Percentiles rank a stretch among this genome's conserved stretches.
Conservation (phyloP, 1,140 invertebrate species). For the Brachionus angularis region DNA sequence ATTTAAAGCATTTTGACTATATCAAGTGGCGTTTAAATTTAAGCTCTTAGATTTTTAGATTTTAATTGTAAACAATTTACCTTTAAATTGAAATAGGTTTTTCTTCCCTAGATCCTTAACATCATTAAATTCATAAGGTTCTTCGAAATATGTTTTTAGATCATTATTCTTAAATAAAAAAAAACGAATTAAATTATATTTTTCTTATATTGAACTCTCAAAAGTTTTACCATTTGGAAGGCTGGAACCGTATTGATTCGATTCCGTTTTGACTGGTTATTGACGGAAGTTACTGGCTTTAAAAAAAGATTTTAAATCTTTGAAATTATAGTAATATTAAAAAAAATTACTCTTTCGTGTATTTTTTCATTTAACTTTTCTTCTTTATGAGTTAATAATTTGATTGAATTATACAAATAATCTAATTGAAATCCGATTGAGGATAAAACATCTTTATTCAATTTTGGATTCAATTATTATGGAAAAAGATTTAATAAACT, state of each 20-base stretch:
- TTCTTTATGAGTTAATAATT: conserved; percentile 31
- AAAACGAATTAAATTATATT: too few relatives aligned
- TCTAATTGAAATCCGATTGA: conserved; percentile 22
- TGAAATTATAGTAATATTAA: too few relatives aligned
- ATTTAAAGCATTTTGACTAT: too few relatives aligned
- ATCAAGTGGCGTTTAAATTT: too few relatives aligned
- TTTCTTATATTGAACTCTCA: too few relatives aligned
- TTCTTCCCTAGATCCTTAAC: too few relatives aligned
- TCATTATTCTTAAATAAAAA: neutral
- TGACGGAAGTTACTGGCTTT: neutral
- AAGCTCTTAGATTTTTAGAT: too few relatives aligned
- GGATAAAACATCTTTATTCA: conserved; percentile 10
- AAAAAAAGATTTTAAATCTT: conserved; percentile 6
- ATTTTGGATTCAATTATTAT: too few relatives aligned
- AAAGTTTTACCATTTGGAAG: conserved; percentile 10
- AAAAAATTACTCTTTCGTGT: conserved; percentile 23
- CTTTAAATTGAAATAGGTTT: conserved; percentile 15
- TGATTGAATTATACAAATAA: conserved; percentile 21
- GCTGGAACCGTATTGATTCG: conserved; percentile 22
- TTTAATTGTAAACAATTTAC: neutral
- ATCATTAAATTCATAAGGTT: conserved; percentile 33
- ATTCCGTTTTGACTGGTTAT: neutral
- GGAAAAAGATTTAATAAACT: too few relatives aligned
- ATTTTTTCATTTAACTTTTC: neutral
- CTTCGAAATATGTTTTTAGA: conserved; percentile 33